Evolutionary conservation across 1,140 invertebrate species (phyloP).

Genomic region (Drosophila tani): DNA sequence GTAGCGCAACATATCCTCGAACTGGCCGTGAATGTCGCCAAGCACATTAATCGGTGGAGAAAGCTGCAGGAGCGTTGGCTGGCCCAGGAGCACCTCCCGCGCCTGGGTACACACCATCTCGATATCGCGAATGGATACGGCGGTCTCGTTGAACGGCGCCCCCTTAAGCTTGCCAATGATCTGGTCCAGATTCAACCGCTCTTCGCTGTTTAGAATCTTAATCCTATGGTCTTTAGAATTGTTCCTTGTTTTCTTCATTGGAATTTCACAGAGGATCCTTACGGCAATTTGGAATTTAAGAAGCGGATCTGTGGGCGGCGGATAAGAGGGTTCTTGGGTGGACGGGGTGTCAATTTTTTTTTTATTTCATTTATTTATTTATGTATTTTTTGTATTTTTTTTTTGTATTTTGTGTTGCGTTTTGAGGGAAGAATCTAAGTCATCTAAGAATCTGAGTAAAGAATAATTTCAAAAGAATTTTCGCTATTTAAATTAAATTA

Average conservation of each 20-base stretch:
- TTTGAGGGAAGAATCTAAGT: background rate
- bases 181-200: slow-evolving; percentile 25
- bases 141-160: background rate
- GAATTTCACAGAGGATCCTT: background rate
- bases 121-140: slow-evolving; percentile 96
- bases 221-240: background rate
- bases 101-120: slow-evolving; percentile 96
- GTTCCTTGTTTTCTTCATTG: background rate
- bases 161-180: slow-evolving; percentile 45
- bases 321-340: background rate
- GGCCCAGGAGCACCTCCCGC: slow-evolving; percentile 98
- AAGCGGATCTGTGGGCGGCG: background rate
- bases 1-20: slow-evolving; percentile 97
- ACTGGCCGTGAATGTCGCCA: slow-evolving; percentile 99
- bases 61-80: slow-evolving; percentile 97
- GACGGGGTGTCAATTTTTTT: background rate
- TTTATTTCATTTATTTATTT: too few species aligned
- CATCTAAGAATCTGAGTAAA: too few species aligned
- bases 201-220: background rate
- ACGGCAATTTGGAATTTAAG: background rate
- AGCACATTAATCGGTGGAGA: slow-evolving; percentile 99
- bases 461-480: background rate
- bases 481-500: too few species aligned
- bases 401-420: background rate
- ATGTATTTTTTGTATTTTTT: too few species aligned